These are phyloP conservation scores for Plecotus auritus DNA, from an alignment of 2,113 vertebrate genomes.

Conservation along the genomic window DNA sequence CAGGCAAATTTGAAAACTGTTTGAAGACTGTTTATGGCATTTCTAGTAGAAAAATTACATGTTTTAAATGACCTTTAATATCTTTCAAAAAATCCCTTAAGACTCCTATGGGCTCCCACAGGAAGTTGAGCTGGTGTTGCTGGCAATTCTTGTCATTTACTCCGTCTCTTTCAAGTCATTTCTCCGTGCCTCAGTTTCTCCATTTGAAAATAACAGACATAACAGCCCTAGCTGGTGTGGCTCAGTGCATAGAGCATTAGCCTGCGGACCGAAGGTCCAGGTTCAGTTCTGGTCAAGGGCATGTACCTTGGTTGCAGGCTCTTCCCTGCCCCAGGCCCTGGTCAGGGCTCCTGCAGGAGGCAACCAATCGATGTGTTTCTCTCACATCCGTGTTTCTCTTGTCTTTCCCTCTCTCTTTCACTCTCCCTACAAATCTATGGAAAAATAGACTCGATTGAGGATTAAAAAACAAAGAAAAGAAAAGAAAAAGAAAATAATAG, in stretches of 20 bases:
- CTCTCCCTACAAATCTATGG: too few species aligned
- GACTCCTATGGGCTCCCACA: accelerated
- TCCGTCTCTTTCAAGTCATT: neutral
- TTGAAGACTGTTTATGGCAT: neutral
- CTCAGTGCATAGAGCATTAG: too few species aligned
- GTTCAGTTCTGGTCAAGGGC: too few species aligned
- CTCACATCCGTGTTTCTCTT: too few species aligned
- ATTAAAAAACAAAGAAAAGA: too few species aligned
- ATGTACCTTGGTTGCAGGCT: too few species aligned
- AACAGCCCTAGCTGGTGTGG: neutral
- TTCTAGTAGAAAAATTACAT: conserved; percentile 25
- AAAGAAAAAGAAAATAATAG: neutral
- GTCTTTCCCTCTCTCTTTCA: too few species aligned
- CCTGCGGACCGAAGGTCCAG: too few species aligned
- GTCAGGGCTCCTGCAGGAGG: too few species aligned
- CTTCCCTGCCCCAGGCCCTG: too few species aligned
- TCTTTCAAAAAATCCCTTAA: neutral
- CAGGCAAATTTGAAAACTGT: neutral
- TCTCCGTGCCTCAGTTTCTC: neutral
- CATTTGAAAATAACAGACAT: neutral
- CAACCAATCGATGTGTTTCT: too few species aligned
- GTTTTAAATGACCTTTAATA: neutral
- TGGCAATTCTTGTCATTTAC: neutral
- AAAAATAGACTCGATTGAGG: too few species aligned
- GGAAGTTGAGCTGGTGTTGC: neutral